Percentiles rank a stretch among this genome's conserved stretches.
Conservation (phyloP, 2,797 vertebrate species). For the Sternotherus odoratus region DNA sequence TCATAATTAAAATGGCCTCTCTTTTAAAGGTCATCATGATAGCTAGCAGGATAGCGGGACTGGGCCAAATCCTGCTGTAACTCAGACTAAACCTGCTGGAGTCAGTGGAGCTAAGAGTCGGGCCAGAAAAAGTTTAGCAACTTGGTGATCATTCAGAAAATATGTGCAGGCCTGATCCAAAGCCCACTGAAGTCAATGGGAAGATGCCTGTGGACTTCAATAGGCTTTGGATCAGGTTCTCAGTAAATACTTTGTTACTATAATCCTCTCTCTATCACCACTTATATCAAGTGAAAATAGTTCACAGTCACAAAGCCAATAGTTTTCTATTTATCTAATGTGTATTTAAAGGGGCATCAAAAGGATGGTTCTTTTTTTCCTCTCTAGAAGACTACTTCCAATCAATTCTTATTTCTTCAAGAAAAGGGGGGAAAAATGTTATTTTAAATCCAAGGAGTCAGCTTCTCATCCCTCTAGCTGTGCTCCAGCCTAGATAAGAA, state of each 20-base stretch:
- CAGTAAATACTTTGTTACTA: conserved; percentile 69
- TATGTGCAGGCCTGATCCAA: not conserved
- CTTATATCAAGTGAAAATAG: conserved; percentile 71
- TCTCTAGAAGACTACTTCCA: conserved; percentile 68
- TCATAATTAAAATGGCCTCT: not conserved
- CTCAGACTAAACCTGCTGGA: not conserved
- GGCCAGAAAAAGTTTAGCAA: not conserved
- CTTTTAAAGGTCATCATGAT: not conserved
- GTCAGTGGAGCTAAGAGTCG: fast-evolving
- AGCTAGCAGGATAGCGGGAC: too few relatives aligned
- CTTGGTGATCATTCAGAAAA: not conserved
- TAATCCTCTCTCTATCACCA: conserved; percentile 67
- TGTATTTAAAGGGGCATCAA: conserved; percentile 71
- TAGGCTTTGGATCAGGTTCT: conserved; percentile 40
- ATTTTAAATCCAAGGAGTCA: conserved; percentile 87
- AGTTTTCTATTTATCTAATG: conserved; percentile 77
- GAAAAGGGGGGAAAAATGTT: conserved; percentile 63
- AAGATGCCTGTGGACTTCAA: conserved; percentile 48
- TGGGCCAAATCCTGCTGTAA: not conserved
- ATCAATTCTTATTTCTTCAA: conserved; percentile 81
- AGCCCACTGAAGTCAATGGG: conserved; percentile 11
- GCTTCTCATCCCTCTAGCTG: conserved; percentile 82
- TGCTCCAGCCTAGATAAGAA: conserved; percentile 86
- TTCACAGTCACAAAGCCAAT: conserved; percentile 73
- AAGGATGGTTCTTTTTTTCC: conserved; percentile 57